Evolutionary conservation across 2,113 vertebrate species (phyloP).

Genomic region (Phainopepla nitens): DNA sequence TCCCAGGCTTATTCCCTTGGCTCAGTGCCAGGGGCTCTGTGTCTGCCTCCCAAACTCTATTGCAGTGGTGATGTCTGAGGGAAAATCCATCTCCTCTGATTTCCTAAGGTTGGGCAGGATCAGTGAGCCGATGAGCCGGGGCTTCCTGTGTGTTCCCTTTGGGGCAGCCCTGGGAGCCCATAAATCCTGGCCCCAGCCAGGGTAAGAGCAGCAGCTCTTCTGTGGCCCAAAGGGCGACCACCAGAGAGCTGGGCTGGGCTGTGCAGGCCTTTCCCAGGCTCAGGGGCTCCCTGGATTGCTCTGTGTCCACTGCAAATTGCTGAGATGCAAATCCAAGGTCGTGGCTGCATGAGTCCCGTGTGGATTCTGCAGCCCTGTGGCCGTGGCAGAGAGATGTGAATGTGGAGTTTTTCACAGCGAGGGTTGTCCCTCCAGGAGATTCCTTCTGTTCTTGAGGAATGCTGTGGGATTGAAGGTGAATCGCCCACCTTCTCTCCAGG

Average conservation of each 20-base stretch:
- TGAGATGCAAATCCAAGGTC: neutral
- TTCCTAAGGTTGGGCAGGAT: slow-evolving; percentile 6
- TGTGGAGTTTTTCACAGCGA: accelerated
- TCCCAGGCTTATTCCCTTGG: slow-evolving; percentile 17
- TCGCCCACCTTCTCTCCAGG: neutral
- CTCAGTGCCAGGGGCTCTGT: neutral
- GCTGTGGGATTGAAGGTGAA: neutral
- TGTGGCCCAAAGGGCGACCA: neutral
- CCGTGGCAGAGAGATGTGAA: neutral
- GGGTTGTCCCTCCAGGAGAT: accelerated
- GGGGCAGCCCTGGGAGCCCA: neutral
- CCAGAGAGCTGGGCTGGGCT: neutral
- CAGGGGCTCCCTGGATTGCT: neutral
- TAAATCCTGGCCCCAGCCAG: neutral
- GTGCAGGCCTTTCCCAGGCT: neutral
- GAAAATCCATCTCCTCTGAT: slow-evolving; percentile 42
- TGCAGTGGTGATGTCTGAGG: neutral
- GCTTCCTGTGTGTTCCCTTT: accelerated
- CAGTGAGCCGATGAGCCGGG: neutral
- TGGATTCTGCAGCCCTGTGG: neutral
- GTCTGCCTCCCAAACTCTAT: neutral
- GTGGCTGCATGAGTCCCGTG: accelerated
- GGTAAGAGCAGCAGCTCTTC: neutral
- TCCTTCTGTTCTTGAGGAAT: neutral
- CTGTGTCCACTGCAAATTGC: accelerated